Base-by-base conservation (phyloP, 35 echinoderm and acorn worm genomes). In the Chiridota heheva region DNA sequence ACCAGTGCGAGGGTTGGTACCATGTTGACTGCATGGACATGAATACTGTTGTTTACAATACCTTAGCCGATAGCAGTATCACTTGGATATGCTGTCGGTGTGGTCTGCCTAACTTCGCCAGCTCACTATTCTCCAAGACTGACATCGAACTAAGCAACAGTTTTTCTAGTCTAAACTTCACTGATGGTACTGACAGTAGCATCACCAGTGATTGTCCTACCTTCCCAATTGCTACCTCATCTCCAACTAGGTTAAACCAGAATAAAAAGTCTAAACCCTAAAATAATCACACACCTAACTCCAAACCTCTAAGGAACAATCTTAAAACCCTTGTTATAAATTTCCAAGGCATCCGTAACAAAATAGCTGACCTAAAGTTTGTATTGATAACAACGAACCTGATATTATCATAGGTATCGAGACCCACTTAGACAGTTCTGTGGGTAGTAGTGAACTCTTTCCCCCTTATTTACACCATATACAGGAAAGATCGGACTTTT, bases 361-460 rank as follows among this genome's bases (percentile, higher is more conserved):
- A 85, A 41, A 36, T 49, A 28, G 53, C 82, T 60, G 82, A 85
- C 31, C 51, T 85, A 0, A 40, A 12, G 59, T 76, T 1, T 74
- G 82, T 33, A 62, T 85, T 44, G 67, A 85, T 2, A 60, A 32
- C 10, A n/a, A 85, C n/a, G 64, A 85, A 7, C 68, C 67, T 18
- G 69, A 85, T 74, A 45, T 85, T 22, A 60, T 85, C 6, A 75
- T 85, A 32, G 70, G 82, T n/a, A 74, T 70, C 30, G 69, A 85
- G 30, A 74, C 69, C 36, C 69, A 73, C 30, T 28, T 85, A 2
- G 40, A 85, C 20, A 42, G 36, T 44, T 42, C 31, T 8, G 51
- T 85, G 4, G 17, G 40, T 43, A 61, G 68, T 56, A 85, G 51
- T 61, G 82, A 85, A 42, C 18, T 85, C 2, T 85, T 53, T 42